Evolutionary conservation across 1,140 invertebrate species (phyloP).

Genomic region (Drosophila obscura): DNA sequence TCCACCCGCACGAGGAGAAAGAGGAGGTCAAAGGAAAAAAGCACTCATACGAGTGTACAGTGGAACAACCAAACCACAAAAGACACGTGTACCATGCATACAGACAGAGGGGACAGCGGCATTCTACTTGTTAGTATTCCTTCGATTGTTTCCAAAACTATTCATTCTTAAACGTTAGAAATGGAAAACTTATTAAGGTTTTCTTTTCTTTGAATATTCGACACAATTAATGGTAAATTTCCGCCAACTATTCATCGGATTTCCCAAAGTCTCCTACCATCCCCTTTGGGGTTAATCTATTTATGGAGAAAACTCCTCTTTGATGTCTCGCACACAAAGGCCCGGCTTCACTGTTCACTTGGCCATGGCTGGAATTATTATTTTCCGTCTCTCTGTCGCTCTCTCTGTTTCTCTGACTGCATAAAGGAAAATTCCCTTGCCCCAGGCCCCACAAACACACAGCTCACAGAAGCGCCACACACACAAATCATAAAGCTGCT

Average conservation of each 20-base stretch:
- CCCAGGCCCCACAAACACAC: slow-evolving; percentile 25
- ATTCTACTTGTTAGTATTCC: too few species aligned
- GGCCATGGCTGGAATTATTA: slow-evolving; percentile 49
- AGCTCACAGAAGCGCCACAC: background rate
- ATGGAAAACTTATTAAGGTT: background rate
- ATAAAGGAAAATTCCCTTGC: slow-evolving; percentile 56
- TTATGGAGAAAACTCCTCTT: slow-evolving; percentile 43
- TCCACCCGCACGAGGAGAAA: background rate
- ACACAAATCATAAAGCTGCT: slow-evolving; percentile 67
- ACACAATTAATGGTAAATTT: slow-evolving; percentile 41
- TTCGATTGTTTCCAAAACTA: too few species aligned
- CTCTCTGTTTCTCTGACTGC: slow-evolving; percentile 4
- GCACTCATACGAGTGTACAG: slow-evolving; percentile 7
- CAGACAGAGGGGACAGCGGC: too few species aligned
- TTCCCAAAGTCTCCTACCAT: slow-evolving; percentile 20
- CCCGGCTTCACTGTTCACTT: slow-evolving; percentile 33
- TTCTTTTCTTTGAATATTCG: slow-evolving; percentile 21
- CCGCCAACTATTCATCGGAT: slow-evolving; percentile 45
- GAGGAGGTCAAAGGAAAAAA: background rate
- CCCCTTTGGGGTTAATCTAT: slow-evolving; percentile 7
- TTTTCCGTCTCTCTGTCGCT: slow-evolving; percentile 24
- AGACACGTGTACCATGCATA: background rate
- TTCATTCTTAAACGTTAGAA: background rate
- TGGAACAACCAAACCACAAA: slow-evolving; percentile 4
- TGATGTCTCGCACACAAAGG: slow-evolving; percentile 35